Base-by-base conservation (phyloP, 2,888 invertebrate genomes). In the Xestia xanthographa region DNA sequence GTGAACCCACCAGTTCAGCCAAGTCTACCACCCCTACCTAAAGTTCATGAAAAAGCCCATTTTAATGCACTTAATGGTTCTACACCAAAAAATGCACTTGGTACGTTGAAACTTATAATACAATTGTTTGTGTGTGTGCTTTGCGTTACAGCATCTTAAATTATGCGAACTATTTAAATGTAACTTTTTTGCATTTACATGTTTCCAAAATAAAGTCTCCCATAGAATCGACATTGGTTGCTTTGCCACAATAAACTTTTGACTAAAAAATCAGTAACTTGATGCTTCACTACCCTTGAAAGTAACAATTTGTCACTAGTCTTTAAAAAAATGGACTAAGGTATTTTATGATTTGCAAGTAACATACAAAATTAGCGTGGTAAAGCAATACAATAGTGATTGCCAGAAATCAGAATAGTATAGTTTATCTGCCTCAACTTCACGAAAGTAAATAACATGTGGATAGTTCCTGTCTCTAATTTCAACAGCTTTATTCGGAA, bases 31-130 rank as follows among this genome's bases (percentile, higher is more conserved):
- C 80, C 90, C 84, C 93, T 90, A 90, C 94, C 92, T 87, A 96
- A 95, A 94, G 86, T 93, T 87, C 90, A 92, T 80, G 96, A 96
- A 88, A 95, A 95, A 92, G 82, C 89, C 86, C 91, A 92, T 89
- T 91, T 90, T 92, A 94, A 91, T 91, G 92, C 95, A 91, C 92
- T 93, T 87, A 96, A 95, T 94, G 95, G 95, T 91, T 94, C 95
- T 22, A 88, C 94, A 90, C 95, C 92, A 92, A 96, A 95, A 94
- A 92, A 91, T 91, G 90, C 94, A 90, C 92, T 94, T 90, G 96
- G 96, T 96, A 96, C 90, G 96, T 95, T 90, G 41, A 83, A 78
- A 84, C 86, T 87, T 90, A 77, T 74, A 66, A 79, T 79, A 81
- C 41, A 84, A 72, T 83, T 83, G 63, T 84, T 73, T 85, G 70